Conservation (phyloP, 2,113 vertebrate species). For the Mesoclemmys tuberculata region DNA sequence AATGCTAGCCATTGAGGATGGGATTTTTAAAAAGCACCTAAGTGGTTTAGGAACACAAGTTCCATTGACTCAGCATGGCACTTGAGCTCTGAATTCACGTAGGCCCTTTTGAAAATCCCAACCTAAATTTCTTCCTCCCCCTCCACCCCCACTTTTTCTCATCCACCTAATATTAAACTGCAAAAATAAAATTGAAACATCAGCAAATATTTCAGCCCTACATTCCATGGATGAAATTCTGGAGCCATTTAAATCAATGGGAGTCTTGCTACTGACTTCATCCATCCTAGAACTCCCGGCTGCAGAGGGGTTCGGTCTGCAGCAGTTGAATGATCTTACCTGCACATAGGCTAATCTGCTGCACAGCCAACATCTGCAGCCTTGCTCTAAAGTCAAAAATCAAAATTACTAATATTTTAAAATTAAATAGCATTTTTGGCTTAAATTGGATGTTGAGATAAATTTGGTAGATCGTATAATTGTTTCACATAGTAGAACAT, state of each 20-base stretch:
- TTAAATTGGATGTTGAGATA: neutral
- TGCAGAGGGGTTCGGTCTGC: neutral
- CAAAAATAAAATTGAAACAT: neutral
- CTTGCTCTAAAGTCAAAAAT: neutral
- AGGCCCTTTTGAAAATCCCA: neutral
- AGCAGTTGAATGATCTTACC: neutral
- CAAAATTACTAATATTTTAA: conserved; percentile 23
- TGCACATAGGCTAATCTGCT: neutral
- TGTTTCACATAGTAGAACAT: conserved; percentile 20
- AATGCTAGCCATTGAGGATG: no score
- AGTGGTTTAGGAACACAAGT: neutral
- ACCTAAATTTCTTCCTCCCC: no score
- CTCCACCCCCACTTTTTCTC: neutral
- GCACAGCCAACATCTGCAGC: neutral
- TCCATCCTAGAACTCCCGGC: fast-evolving
- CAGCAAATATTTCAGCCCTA: neutral
- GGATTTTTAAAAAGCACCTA: neutral
- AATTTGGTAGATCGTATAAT: neutral
- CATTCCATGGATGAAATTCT: neutral
- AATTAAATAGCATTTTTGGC: conserved; percentile 25
- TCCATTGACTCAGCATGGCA: neutral
- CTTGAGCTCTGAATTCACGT: neutral
- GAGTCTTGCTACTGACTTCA: neutral
- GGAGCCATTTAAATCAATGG: neutral
- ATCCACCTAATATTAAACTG: neutral